Evolutionary conservation across 2,113 vertebrate species (phyloP), one percentile per base, ranked within the genome.

Genomic region (Falcunculus frontatus): DNA sequence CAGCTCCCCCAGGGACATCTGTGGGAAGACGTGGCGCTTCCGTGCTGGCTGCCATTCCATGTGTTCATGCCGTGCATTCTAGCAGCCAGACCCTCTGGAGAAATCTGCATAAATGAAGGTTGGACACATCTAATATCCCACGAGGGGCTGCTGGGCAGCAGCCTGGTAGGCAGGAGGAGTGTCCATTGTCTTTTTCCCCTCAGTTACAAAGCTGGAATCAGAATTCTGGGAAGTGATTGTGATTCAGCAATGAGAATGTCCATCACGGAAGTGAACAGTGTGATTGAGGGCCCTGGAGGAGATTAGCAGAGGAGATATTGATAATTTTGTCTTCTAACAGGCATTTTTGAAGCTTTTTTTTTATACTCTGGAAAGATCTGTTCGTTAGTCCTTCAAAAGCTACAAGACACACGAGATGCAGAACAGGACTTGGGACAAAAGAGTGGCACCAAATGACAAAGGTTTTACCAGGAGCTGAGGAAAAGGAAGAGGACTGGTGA

Each of bases 401-500:
- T 75, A 25, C 26, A 9, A 32, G 89, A 42, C 39, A 69, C 25
- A 10, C 1, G 8, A 96, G 59, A 19, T 56, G 64, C 42, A 65
- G 70, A 84, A 64, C 3, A 6, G 42, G 50, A 68, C 5, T 18
- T 89, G 69, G 87, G n/a, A 80, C 57, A 80, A 56, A 89, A 41
- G 83, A 90, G 74, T 73, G 50, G 14, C 5, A 1, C 53, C 88
- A 52, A 74, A 83, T 77, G 85, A 69, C 92, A 93, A 50, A 74
- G 41, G 30, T 87, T 94, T 60, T 56, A 77, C 86, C 79, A 86
- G 70, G 86, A 94, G 55, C 91, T 90, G 59, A 88, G 87, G 79
- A 67, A 92, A 94, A 95, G 60, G 94, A 94, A 70, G 82, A 94
- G 73, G 77, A 42, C 60, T 79, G 41, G 42, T 78, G 69, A 27